A percentile compares a stretch with the other conserved stretches of the same genome.
Conservation (phyloP, 1,140 invertebrate genomes). For the Dreissena polymorpha region DNA sequence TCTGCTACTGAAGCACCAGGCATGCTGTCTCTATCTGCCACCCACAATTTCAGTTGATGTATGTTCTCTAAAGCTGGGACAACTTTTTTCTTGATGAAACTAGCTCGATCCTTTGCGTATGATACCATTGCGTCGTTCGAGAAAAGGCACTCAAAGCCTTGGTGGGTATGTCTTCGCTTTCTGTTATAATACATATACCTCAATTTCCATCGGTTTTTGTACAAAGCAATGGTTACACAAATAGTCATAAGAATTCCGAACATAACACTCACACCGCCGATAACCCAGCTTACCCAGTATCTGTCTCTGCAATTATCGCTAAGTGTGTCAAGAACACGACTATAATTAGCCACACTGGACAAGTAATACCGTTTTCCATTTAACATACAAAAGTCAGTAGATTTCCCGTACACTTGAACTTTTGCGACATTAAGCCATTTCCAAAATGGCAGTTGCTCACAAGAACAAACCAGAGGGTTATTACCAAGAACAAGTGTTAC, state of each 20-base stretch:
- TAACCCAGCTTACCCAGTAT: constrained; percentile 3
- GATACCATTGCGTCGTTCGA: constrained; percentile 31
- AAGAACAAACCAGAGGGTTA: constrained; percentile 25
- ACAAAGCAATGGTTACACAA: neutral
- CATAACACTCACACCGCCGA: neutral
- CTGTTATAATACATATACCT: constrained; percentile 36
- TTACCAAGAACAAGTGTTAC: neutral
- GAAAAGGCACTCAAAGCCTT: constrained; percentile 28
- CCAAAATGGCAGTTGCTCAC: constrained; percentile 1
- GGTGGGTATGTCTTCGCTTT: constrained; percentile 6
- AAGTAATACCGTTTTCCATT: neutral
- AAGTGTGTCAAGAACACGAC: neutral
- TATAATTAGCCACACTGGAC: neutral
- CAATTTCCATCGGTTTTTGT: constrained; percentile 37
- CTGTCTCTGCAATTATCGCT: neutral
- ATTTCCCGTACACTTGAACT: neutral
- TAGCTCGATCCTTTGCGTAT: constrained; percentile 13
- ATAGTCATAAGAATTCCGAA: neutral
- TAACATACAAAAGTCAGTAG: neutral
- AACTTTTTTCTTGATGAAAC: constrained; percentile 20
- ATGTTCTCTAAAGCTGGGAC: constrained; percentile 17
- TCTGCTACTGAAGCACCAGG: constrained; percentile 18
- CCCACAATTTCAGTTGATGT: constrained; percentile 5
- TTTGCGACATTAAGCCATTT: constrained; percentile 13
- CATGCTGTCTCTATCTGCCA: constrained; percentile 2